A percentile compares a stretch with the other conserved stretches of the same genome.
phyloP scores from a whole-genome alignment of 2,797 vertebrate genomes.

The Characodon lateralis region DNA sequence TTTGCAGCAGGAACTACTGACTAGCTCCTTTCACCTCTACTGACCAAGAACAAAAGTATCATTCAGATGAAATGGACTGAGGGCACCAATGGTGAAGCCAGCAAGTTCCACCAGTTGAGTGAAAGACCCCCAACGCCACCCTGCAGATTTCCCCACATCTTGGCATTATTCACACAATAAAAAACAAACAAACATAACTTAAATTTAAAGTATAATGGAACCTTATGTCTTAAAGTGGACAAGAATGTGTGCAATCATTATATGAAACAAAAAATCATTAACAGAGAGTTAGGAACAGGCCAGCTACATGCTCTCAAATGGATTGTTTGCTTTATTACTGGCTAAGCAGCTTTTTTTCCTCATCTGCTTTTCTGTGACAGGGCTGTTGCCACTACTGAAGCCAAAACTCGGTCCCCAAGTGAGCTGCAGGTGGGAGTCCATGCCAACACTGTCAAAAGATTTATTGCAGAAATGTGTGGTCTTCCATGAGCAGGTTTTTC shows the following conservation, averaged over 20 bases:
- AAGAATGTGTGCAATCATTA: slow-evolving; percentile 12
- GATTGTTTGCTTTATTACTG: slow-evolving; percentile 64
- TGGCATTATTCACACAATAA: slow-evolving; percentile 82
- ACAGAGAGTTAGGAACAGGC: slow-evolving; percentile 41
- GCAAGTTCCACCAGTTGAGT: slow-evolving; percentile 84
- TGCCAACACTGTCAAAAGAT: slow-evolving; percentile 49
- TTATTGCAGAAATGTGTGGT: slow-evolving; percentile 48
- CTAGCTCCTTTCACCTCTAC: slow-evolving; percentile 96
- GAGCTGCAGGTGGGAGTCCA: slow-evolving; percentile 67
- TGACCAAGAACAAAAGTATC: slow-evolving; percentile 95
- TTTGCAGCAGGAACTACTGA: slow-evolving; percentile 84
- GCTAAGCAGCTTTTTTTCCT: slow-evolving; percentile 50
- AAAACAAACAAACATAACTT: slow-evolving; percentile 81
- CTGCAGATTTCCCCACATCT: slow-evolving; percentile 50
- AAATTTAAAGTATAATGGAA: slow-evolving; percentile 82
- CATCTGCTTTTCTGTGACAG: slow-evolving; percentile 67
- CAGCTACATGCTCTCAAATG: slow-evolving; percentile 49
- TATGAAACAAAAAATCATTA: slow-evolving; percentile 26
- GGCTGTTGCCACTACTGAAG: slow-evolving; percentile 63
- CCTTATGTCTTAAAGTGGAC: slow-evolving; percentile 21
- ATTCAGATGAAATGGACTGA: slow-evolving; percentile 90
- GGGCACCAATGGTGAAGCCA: slow-evolving; percentile 86
- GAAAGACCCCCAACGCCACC: slow-evolving; percentile 84
- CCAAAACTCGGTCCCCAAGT: slow-evolving; percentile 59
- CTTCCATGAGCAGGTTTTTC: slow-evolving; percentile 22